A percentile compares a stretch with the other conserved stretches of the same genome.
Conservation (phyloP, 2,797 vertebrate species). For the Odontamblyopus lacepedii region DNA sequence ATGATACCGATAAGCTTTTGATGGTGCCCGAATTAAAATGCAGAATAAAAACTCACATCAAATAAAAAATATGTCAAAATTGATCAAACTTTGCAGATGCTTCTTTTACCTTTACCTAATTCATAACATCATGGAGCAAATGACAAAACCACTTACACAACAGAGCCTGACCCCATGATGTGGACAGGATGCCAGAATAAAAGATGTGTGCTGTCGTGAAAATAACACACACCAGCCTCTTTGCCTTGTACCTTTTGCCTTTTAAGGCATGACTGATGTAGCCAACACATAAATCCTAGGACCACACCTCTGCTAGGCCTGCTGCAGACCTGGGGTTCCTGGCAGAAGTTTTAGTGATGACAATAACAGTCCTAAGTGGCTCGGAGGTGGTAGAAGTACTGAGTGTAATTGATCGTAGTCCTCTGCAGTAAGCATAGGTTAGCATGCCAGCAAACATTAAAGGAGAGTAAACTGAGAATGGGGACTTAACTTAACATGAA, state of each 20-base stretch:
- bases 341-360: conserved; percentile 61
- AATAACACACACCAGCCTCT: conserved; percentile 65
- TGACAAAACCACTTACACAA: conserved; percentile 44
- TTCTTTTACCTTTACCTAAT: conserved; percentile 20
- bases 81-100: too few relatives aligned
- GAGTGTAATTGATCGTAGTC: conserved; percentile 59
- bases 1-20: too few relatives aligned
- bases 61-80: too few relatives aligned
- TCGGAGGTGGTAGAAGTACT: conserved; percentile 48
- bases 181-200: conserved; percentile 45
- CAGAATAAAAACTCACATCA: too few relatives aligned
- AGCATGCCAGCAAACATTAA: conserved; percentile 38
- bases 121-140: conserved; percentile 28
- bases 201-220: conserved; percentile 59
- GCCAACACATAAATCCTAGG: conserved; percentile 44
- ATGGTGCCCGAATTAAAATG: too few relatives aligned
- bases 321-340: conserved; percentile 47
- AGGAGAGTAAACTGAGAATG: conserved; percentile 20
- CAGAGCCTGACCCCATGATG: conserved; percentile 23
- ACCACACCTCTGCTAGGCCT: conserved; percentile 42
- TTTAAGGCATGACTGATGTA: conserved; percentile 59
- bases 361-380: conserved; percentile 55
- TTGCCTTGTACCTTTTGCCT: conserved; percentile 61
- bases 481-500: conserved; percentile 34
- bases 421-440: conserved; percentile 50